Base-by-base conservation (phyloP, 2,113 vertebrate genomes). In the Oreocharis arfaki region DNA sequence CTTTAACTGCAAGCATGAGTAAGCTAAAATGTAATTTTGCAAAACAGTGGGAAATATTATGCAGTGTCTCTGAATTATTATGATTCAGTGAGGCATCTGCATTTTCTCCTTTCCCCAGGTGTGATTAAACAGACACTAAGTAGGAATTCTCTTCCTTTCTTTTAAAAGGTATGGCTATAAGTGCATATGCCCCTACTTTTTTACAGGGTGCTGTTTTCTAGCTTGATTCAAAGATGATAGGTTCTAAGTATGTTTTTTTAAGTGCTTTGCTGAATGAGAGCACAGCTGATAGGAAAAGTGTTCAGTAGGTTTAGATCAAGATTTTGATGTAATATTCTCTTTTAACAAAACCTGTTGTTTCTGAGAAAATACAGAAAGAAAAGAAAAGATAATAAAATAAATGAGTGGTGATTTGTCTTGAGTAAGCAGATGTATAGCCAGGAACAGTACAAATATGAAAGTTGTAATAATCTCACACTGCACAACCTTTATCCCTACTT, bases 271-370 rank as follows among this genome's bases (percentile, higher is more conserved):
- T 65, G n/a, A 73, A 59, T 27, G 21, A 86, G 6, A 50, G 3
- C 8, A 28, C 0, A 1, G 9, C 11, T 74, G 17, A 60, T 13
- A 18, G 20, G 35, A 74, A 63, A 67, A 41, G 1, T 13, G 2
- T 53, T 90, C 10, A 30, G 7, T 18, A 41, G 7, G 44, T 93
- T 69, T 60, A 73, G 12, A 52, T 56, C 18, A 68, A 7, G 22
- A 35, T 63, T 86, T 89, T 5, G 2, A 10, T 32, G 32, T 3
- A 61, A 56, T 17, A 59, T 15, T 47, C 8, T 65, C 37, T 67
- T 64, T 52, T n/a, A 46, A 27, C 7, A 77, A 52, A 49, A 47
- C 1, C 6, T 39, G 9, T 13, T 11, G 1, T 42, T 14, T 68
- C 65, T 69, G 13, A 81, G 21, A 82, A 87, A 78, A 49, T 65